phyloP scores from a whole-genome alignment of 2,113 vertebrate genomes.

The Myrmecobius fasciatus region DNA sequence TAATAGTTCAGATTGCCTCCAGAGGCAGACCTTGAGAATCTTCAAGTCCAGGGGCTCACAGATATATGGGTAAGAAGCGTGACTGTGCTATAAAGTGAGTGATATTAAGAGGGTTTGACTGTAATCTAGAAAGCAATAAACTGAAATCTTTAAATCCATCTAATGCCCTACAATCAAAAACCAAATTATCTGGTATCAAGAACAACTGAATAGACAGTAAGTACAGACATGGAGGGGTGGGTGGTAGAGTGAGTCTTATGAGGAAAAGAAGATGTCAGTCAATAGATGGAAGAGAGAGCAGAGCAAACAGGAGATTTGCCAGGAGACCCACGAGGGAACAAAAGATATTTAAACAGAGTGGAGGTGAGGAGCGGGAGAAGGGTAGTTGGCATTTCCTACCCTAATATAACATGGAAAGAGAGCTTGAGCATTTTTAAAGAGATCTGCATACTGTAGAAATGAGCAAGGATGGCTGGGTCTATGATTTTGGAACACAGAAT shows the following conservation, averaged over 20 bases:
- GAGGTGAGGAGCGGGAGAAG: background rate
- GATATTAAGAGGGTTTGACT: conserved; percentile 46
- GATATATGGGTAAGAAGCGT: accelerated
- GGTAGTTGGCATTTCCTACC: background rate
- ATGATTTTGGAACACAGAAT: background rate
- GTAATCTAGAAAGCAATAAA: conserved; percentile 51
- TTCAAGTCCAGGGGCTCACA: background rate
- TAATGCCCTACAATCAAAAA: conserved; percentile 61
- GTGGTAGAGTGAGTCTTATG: background rate
- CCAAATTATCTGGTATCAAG: conserved; percentile 54
- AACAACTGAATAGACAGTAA: background rate
- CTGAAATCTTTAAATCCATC: conserved; percentile 63
- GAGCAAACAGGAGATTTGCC: background rate
- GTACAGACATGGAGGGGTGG: accelerated
- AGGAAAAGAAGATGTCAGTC: background rate
- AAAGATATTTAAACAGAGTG: background rate
- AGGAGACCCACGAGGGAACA: conserved; percentile 31
- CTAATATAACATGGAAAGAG: background rate
- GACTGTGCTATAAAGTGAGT: background rate
- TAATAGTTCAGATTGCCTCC: background rate
- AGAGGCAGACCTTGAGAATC: background rate
- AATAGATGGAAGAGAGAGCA: background rate
- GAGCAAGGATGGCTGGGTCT: background rate
- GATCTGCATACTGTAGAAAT: background rate
- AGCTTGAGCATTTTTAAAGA: background rate